Percentiles rank a stretch among this genome's conserved stretches.
Conservation (phyloP, 2,888 invertebrate genomes). For the Thyatira batis region DNA sequence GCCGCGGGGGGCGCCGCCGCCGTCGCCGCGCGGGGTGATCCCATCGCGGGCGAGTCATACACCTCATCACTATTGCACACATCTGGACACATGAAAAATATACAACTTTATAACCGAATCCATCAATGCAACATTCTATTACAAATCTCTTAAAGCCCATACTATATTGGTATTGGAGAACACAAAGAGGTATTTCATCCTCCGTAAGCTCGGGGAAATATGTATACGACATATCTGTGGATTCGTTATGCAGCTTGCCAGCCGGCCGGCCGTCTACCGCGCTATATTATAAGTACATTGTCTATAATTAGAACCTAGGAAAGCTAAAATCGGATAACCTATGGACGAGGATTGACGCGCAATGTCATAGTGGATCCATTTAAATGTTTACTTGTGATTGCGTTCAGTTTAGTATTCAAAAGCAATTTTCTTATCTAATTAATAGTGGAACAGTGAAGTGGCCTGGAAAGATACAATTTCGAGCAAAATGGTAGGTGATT, state of each 20-base stretch:
- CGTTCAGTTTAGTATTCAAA: conserved; percentile 14
- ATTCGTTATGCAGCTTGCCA: conserved; percentile 29
- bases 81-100: conserved; percentile 41
- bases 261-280: conserved; percentile 46
- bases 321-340: conserved; percentile 62
- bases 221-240: conserved; percentile 56
- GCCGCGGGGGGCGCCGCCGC: too few relatives aligned
- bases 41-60: conserved; percentile 71
- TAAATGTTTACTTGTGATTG: conserved; percentile 23
- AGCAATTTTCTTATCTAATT: conserved; percentile 10
- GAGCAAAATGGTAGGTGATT: conserved; percentile 21
- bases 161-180: conserved; percentile 71
- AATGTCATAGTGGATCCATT: conserved; percentile 17
- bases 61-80: conserved; percentile 62
- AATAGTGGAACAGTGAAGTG: conserved; percentile 12
- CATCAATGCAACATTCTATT: conserved; percentile 2
- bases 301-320: conserved; percentile 75
- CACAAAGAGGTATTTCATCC: conserved; percentile 79
- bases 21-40: conserved; percentile 68
- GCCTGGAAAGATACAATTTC: conserved; percentile 12
- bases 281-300: conserved; percentile 27
- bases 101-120: conserved; percentile 4
- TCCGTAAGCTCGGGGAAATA: conserved; percentile 66
- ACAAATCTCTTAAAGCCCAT: conserved; percentile 23
- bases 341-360: conserved; percentile 30